These are phyloP conservation scores for Cenopis cana DNA, from an alignment of 2,888 invertebrate species.

Conservation along the genomic window DNA sequence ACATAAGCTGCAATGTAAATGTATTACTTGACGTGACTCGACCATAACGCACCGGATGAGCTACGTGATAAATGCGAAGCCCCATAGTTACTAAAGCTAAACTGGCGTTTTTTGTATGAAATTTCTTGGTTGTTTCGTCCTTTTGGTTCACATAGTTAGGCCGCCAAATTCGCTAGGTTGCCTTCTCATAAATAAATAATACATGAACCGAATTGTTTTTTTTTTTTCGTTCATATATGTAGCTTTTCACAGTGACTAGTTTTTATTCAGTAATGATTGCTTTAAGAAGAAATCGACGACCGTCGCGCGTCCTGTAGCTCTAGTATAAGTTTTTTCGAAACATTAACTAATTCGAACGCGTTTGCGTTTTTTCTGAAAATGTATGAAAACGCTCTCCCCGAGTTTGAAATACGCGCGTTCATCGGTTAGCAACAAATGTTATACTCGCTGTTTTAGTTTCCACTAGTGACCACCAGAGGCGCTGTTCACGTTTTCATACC, in stretches of 20 bases:
- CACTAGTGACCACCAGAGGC: too few relatives aligned
- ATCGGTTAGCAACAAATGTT: too few relatives aligned
- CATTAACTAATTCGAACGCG: too few relatives aligned
- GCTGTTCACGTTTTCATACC: too few relatives aligned
- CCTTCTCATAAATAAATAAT: slow-evolving; percentile 35
- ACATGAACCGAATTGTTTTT: slow-evolving; percentile 34
- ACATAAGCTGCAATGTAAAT: background rate
- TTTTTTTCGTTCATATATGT: slow-evolving; percentile 33
- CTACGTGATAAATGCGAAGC: slow-evolving; percentile 19
- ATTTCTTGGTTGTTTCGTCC: background rate
- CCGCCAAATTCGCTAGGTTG: slow-evolving; percentile 28
- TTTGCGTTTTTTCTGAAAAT: too few relatives aligned
- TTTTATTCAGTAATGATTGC: background rate
- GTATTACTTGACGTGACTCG: background rate
- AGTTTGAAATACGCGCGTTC: too few relatives aligned
- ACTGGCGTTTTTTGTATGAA: background rate
- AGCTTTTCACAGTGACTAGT: slow-evolving; percentile 2
- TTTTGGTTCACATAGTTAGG: background rate
- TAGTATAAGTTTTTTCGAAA: too few relatives aligned
- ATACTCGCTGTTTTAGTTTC: too few relatives aligned
- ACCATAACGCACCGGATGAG: slow-evolving; percentile 30
- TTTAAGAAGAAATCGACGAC: too few relatives aligned
- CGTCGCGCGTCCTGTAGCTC: too few relatives aligned
- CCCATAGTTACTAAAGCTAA: background rate
- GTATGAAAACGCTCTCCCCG: too few relatives aligned